A percentile compares a stretch with the other conserved stretches of the same genome.
These are phyloP conservation scores for Casuarius casuarius DNA, from an alignment of 2,113 vertebrate genomes.

Conservation along the genomic window DNA sequence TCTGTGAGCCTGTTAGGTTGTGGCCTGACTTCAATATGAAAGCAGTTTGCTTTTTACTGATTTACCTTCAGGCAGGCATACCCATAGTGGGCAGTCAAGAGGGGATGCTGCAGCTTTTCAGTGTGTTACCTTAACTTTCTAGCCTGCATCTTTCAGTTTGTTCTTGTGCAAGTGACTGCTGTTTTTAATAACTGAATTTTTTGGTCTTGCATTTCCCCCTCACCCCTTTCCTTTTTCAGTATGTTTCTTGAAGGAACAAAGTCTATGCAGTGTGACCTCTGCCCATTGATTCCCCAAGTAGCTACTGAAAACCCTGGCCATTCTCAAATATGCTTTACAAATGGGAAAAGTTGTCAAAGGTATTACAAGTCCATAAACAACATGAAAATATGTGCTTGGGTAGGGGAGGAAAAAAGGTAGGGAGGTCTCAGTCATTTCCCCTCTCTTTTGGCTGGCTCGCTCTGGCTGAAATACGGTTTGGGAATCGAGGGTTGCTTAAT, in stretches of 20 bases:
- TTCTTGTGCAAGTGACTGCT: not conserved
- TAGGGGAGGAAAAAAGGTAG: not conserved
- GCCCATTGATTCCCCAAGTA: not conserved
- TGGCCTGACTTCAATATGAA: accelerated
- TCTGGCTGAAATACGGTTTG: not conserved
- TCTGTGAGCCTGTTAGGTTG: not conserved
- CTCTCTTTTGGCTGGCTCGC: not conserved
- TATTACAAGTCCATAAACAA: not conserved
- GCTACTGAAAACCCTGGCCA: not conserved
- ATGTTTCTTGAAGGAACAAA: not conserved
- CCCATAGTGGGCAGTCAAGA: not conserved
- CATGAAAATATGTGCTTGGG: not conserved
- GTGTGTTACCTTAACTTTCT: not conserved
- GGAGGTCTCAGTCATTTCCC: not conserved
- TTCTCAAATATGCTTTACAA: not conserved
- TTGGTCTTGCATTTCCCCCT: not conserved
- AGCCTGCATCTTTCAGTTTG: not conserved
- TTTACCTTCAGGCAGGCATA: not conserved
- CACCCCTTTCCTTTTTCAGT: not conserved
- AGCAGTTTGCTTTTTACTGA: not conserved
- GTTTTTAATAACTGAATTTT: not conserved
- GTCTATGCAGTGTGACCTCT: not conserved
- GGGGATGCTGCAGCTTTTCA: not conserved
- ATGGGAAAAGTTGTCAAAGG: not conserved
- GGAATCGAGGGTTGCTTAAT: not conserved